Conservation (phyloP, 2,113 vertebrate species). For the Pluvialis apricaria region DNA sequence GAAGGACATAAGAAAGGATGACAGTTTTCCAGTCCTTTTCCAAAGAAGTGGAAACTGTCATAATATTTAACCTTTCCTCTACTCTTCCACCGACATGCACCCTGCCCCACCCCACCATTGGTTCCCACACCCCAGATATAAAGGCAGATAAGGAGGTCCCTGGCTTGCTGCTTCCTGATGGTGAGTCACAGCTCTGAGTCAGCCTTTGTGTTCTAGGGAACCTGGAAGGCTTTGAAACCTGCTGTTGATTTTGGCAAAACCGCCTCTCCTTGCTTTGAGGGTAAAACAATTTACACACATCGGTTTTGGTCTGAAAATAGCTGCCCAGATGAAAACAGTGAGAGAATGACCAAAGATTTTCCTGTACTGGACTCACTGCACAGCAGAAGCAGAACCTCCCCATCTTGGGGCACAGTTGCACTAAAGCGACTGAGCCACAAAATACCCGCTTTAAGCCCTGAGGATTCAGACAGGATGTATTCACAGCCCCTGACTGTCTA, state of each 20-base stretch:
- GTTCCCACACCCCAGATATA: conserved; percentile 76
- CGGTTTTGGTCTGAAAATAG: conserved; percentile 59
- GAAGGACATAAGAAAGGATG: neutral
- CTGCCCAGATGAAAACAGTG: conserved; percentile 21
- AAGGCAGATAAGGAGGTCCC: conserved; percentile 65
- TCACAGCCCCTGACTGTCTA: neutral
- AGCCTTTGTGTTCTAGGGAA: conserved; percentile 77
- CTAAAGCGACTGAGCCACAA: neutral
- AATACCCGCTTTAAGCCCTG: neutral
- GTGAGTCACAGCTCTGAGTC: conserved; percentile 76
- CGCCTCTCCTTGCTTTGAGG: conserved; percentile 46
- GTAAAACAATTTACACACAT: conserved; percentile 61
- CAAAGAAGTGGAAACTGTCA: conserved; percentile 25
- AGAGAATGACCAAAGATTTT: neutral
- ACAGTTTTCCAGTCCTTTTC: conserved; percentile 5
- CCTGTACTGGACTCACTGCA: neutral
- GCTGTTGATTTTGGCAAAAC: conserved; percentile 73
- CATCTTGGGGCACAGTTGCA: neutral
- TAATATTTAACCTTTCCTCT: conserved; percentile 52
- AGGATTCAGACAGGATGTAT: neutral
- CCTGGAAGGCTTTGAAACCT: conserved; percentile 74
- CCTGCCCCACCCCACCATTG: neutral
- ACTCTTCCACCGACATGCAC: neutral
- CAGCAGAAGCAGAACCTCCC: neutral
- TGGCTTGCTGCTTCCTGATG: conserved; percentile 68